These are phyloP conservation scores for Elachura formosa DNA, from an alignment of 2,113 vertebrate species.

Conservation along the genomic window DNA sequence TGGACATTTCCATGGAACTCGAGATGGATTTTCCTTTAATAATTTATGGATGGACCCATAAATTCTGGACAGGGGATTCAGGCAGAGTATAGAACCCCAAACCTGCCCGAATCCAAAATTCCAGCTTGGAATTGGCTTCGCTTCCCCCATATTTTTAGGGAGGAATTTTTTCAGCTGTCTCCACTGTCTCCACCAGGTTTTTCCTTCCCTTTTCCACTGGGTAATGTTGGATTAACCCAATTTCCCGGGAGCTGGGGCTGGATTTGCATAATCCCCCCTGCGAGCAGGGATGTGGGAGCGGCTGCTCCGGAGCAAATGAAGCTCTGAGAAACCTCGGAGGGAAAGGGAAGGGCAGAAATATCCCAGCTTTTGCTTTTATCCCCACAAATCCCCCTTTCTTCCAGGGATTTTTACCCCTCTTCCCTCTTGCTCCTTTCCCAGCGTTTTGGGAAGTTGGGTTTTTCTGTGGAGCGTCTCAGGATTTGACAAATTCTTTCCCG, in stretches of 20 bases:
- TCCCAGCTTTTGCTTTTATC: constrained; percentile 24
- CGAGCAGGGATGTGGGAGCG: neutral
- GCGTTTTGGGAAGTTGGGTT: neutral
- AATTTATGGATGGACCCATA: too few relatives aligned
- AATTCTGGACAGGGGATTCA: neutral
- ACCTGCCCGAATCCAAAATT: accelerated
- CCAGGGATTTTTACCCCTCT: neutral
- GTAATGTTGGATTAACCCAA: constrained; percentile 82
- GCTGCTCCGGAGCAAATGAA: neutral
- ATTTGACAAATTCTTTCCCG: neutral
- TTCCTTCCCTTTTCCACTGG: constrained; percentile 16
- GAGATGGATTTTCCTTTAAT: neutral
- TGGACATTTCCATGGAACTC: neutral
- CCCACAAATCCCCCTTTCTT: neutral
- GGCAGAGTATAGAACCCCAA: neutral
- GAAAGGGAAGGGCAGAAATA: neutral
- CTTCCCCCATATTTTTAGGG: neutral
- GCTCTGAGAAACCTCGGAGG: neutral
- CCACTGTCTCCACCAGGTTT: neutral
- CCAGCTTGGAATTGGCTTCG: accelerated
- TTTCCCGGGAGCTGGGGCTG: constrained; percentile 66
- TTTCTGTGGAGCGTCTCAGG: accelerated
- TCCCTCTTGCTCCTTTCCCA: neutral
- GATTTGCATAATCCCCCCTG: constrained; percentile 74
- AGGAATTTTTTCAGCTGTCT: neutral